Percentiles rank a stretch among this genome's conserved stretches.
phyloP scores from a whole-genome alignment of 2,797 vertebrate genomes.

The Pithecia hirsuta region DNA sequence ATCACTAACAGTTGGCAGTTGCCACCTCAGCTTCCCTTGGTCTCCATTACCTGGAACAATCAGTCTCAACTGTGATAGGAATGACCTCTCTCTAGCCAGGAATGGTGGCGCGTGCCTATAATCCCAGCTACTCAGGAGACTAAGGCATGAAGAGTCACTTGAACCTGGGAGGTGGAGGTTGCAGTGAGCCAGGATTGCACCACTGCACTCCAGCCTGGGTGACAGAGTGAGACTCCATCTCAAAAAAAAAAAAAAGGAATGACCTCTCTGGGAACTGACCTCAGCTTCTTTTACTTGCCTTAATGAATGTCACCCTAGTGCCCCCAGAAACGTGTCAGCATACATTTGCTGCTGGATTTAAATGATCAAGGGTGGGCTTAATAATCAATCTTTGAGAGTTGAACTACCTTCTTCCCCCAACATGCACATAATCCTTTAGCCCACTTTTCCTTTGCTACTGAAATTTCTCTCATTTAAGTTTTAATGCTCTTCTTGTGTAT shows the following conservation, averaged over 20 bases:
- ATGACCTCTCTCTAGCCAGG: not conserved
- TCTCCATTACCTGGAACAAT: slow-evolving; percentile 22
- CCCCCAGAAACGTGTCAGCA: slow-evolving; percentile 13
- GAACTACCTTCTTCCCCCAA: not conserved
- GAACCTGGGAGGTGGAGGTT: too few species aligned
- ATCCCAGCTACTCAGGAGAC: too few species aligned
- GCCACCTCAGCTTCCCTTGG: not conserved
- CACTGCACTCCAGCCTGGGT: too few species aligned
- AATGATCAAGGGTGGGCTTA: not conserved
- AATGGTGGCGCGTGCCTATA: too few species aligned
- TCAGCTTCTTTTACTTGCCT: not conserved
- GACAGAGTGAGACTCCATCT: too few species aligned
- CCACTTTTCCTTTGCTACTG: slow-evolving; percentile 1
- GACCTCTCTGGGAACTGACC: not conserved
- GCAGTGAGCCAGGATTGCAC: too few species aligned
- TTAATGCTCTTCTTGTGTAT: slow-evolving; percentile 31
- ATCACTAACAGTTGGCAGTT: not conserved
- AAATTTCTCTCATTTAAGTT: slow-evolving; percentile 30
- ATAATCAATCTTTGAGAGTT: not conserved
- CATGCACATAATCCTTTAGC: not conserved
- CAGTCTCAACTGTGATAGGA: not conserved
- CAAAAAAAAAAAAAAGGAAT: too few species aligned
- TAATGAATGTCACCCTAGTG: slow-evolving; percentile 45
- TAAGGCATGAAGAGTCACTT: too few species aligned
- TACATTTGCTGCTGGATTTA: slow-evolving; percentile 46